phyloP scores from a whole-genome alignment of 1,140 invertebrate genomes.

The Parasteatoda tepidariorum region DNA sequence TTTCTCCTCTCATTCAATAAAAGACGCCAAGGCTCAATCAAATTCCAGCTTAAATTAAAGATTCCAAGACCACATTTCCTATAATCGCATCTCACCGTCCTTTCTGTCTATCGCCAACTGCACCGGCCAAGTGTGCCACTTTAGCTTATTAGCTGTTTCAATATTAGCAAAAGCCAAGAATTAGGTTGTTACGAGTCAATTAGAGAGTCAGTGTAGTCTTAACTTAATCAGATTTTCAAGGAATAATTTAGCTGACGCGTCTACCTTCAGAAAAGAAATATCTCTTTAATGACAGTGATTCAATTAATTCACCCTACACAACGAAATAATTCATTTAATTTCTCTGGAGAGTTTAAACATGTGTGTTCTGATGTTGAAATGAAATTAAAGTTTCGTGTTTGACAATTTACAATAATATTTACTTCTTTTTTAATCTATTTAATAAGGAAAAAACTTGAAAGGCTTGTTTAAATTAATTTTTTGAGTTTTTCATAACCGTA shows the following conservation, averaged over 20 bases:
- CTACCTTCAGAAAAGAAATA: conserved; percentile 16
- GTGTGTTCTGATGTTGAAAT: neutral
- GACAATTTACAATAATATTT: too few relatives aligned
- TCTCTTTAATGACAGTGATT: conserved; percentile 40
- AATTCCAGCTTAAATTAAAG: too few relatives aligned
- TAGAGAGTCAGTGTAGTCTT: conserved; percentile 6
- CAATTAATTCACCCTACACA: conserved; percentile 16
- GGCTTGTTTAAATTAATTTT: too few relatives aligned
- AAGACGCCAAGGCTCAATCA: too few relatives aligned
- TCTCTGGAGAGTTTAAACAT: neutral
- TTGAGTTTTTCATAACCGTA: too few relatives aligned
- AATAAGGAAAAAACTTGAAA: too few relatives aligned
- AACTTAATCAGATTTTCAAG: conserved; percentile 35
- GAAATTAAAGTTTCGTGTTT: neutral
- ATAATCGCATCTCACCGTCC: too few relatives aligned
- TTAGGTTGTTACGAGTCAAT: conserved; percentile 25
- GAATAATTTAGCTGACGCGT: conserved; percentile 28
- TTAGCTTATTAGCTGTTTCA: conserved; percentile 49
- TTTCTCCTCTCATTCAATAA: too few relatives aligned
- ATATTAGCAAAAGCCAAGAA: conserved; percentile 44
- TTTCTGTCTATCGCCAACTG: neutral
- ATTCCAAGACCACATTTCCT: too few relatives aligned
- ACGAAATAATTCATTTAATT: conserved; percentile 30
- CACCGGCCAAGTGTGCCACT: neutral
- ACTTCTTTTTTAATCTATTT: too few relatives aligned